Percentiles rank a stretch among this genome's conserved stretches.
Evolutionary conservation across 2,113 vertebrate genomes (phyloP).

Genomic region (Leucosticte australis): DNA sequence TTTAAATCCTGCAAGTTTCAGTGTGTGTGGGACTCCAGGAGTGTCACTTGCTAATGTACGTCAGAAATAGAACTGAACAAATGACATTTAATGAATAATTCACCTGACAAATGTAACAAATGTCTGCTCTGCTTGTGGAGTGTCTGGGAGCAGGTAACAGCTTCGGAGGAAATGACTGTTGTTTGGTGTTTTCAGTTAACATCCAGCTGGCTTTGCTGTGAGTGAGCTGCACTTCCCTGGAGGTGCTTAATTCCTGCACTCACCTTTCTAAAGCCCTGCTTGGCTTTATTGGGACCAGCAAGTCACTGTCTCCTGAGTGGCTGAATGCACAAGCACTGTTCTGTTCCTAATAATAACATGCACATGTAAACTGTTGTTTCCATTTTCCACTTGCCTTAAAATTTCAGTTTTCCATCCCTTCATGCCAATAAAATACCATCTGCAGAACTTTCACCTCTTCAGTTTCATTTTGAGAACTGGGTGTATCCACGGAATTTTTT

Average conservation of each 20-base stretch:
- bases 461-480: conserved; percentile 50
- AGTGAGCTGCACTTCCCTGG: background rate
- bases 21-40: background rate
- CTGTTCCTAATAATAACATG: background rate
- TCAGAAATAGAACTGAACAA: background rate
- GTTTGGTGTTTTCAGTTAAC: background rate
- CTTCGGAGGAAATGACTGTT: background rate
- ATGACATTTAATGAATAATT: background rate
- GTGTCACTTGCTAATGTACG: background rate
- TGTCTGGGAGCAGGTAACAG: conserved; percentile 32
- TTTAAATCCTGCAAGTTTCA: background rate
- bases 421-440: conserved; percentile 57
- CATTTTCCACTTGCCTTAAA: conserved; percentile 55
- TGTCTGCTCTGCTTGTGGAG: conserved; percentile 42
- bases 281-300: conserved; percentile 1
- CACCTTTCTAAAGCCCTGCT: conserved; percentile 7
- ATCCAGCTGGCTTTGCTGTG: background rate
- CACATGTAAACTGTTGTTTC: conserved; percentile 54
- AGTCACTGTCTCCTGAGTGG: conserved; percentile 28
- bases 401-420: conserved; percentile 55
- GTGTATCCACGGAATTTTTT: conserved; percentile 48
- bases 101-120: background rate
- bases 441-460: conserved; percentile 53
- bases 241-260: conserved; percentile 14
- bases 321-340: conserved; percentile 48